A percentile compares a stretch with the other conserved stretches of the same genome.
These are phyloP conservation scores for Passer domesticus DNA, from an alignment of 2,113 vertebrate species.

Conservation along the genomic window DNA sequence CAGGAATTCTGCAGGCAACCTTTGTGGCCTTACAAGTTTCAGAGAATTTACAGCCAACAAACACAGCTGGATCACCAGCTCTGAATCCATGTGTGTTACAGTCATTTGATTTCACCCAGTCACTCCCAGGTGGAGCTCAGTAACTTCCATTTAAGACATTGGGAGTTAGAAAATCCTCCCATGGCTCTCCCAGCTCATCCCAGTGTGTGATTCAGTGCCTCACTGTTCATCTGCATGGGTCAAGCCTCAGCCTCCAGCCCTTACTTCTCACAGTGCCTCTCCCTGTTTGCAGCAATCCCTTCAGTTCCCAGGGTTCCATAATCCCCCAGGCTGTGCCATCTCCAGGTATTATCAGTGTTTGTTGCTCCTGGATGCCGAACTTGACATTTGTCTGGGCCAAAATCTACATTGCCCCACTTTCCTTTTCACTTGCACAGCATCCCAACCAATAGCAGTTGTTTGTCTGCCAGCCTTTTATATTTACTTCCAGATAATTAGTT, in stretches of 20 bases:
- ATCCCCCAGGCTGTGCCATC: not conserved
- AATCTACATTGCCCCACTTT: not conserved
- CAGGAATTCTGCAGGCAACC: not conserved
- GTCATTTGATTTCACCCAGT: not conserved
- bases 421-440: not conserved
- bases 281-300: not conserved
- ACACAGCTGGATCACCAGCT: not conserved
- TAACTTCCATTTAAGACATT: not conserved
- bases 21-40: not conserved
- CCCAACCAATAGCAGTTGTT: not conserved
- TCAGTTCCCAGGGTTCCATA: not conserved
- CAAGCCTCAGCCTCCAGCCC: not conserved
- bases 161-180: not conserved
- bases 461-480: not conserved
- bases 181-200: not conserved
- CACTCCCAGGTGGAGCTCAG: not conserved
- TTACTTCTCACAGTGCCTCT: not conserved
- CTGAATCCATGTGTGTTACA: not conserved
- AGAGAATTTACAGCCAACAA: not conserved
- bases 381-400: not conserved
- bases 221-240: not conserved
- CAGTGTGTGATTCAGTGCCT: not conserved
- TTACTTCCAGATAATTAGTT: not conserved
- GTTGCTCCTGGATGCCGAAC: not conserved
- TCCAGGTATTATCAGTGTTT: not conserved